phyloP scores from a whole-genome alignment of 1,140 invertebrate genomes.

The Drosophila arawakana region DNA sequence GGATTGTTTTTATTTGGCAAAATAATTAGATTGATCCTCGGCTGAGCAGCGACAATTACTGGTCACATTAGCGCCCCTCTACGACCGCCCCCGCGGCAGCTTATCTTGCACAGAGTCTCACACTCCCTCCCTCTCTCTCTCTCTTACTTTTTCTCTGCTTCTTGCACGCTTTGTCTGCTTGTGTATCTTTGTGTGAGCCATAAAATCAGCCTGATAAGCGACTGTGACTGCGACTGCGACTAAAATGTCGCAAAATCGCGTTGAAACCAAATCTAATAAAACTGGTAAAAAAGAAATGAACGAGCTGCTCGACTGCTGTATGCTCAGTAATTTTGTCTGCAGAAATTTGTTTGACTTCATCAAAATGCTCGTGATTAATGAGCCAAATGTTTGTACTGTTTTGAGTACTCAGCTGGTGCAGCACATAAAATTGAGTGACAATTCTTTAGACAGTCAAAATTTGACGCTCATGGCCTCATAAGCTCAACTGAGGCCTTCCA shows the following conservation, averaged over 20 bases:
- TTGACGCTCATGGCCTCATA: too few relatives aligned
- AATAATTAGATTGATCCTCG: conserved; percentile 82
- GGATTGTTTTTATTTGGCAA: conserved; percentile 75
- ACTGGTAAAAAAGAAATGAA: conserved; percentile 40
- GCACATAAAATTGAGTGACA: too few relatives aligned
- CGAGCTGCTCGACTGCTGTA: too few relatives aligned
- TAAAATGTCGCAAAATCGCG: conserved; percentile 75
- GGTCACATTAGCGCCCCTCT: conserved; percentile 60
- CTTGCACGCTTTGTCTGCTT: conserved; percentile 38
- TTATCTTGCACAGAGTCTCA: not conserved
- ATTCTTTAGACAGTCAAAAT: too few relatives aligned
- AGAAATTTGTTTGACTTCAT: too few relatives aligned
- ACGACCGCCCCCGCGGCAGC: conserved; percentile 22
- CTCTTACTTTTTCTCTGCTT: conserved; percentile 41
- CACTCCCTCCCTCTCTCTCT: conserved; percentile 47
- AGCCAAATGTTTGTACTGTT: too few relatives aligned
- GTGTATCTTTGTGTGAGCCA: conserved; percentile 23
- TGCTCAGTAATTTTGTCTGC: too few relatives aligned
- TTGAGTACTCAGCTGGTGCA: too few relatives aligned
- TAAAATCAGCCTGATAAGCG: conserved; percentile 68
- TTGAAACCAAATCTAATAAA: conserved; percentile 65
- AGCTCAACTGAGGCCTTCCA: too few relatives aligned
- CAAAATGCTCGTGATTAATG: too few relatives aligned
- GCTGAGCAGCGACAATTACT: conserved; percentile 40
- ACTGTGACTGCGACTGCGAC: not conserved